Conservation (phyloP, 2,888 invertebrate genomes). For the Cataglyphis livida region DNA sequence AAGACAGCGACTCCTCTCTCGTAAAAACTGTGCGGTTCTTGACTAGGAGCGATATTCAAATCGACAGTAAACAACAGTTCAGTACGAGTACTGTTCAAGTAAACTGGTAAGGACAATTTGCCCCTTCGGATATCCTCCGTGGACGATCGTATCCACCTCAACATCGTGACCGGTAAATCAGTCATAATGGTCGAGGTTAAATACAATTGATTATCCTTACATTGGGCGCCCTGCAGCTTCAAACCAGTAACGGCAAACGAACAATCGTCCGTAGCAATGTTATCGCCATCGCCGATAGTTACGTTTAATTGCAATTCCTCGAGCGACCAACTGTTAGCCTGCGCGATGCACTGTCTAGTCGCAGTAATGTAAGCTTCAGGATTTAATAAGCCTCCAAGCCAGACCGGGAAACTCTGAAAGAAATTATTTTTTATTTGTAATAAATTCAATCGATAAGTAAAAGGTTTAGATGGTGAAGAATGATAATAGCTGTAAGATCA, state of each 20-base stretch:
- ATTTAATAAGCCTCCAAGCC: slow-evolving; percentile 99
- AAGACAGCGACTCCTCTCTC: slow-evolving; percentile 99
- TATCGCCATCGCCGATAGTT: slow-evolving; percentile 88
- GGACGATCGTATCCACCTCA: slow-evolving; percentile 94
- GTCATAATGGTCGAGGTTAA: slow-evolving; percentile 98
- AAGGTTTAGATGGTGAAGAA: neutral
- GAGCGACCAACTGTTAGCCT: slow-evolving; percentile 98
- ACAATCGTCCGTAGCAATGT: slow-evolving; percentile 88
- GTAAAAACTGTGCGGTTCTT: slow-evolving; percentile 98
- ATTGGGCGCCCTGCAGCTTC: slow-evolving; percentile 98
- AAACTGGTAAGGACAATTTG: slow-evolving; percentile 96
- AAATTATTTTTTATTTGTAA: neutral
- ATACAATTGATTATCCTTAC: slow-evolving; percentile 95
- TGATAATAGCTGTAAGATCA: neutral
- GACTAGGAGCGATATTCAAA: slow-evolving; percentile 95
- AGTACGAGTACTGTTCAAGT: slow-evolving; percentile 97
- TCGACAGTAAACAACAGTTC: slow-evolving; percentile 98
- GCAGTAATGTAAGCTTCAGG: slow-evolving; percentile 99
- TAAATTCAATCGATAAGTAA: neutral
- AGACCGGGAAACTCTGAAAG: slow-evolving; percentile 94
- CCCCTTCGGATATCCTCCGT: slow-evolving; percentile 86
- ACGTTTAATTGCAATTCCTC: slow-evolving; percentile 97
- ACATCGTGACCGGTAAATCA: slow-evolving; percentile 95
- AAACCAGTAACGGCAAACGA: slow-evolving; percentile 92
- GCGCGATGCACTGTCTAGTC: slow-evolving; percentile 98